phyloP scores from a whole-genome alignment of 2,113 vertebrate genomes.

The Mustela lutreola region DNA sequence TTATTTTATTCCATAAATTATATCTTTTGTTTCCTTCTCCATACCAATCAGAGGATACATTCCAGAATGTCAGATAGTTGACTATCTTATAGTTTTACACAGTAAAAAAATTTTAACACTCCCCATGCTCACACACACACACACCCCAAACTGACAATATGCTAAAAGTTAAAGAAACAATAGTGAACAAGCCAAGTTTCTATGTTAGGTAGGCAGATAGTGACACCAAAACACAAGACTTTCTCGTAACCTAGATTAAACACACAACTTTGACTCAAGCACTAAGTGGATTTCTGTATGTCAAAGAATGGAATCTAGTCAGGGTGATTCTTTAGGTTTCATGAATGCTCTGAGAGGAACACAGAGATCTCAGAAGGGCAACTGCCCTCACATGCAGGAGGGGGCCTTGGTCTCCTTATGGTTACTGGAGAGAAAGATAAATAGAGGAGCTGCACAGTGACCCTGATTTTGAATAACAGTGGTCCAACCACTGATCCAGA shows the following conservation, averaged over 20 bases:
- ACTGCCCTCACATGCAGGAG: not conserved
- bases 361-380: too few species aligned
- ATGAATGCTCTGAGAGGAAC: not conserved
- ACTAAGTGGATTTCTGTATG: not conserved
- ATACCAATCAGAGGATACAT: not conserved
- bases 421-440: not conserved
- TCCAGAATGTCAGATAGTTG: not conserved
- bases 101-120: not conserved
- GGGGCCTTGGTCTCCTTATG: not conserved
- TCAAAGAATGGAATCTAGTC: not conserved
- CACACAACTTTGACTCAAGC: not conserved
- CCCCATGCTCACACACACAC: not conserved
- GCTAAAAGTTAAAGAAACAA: not conserved
- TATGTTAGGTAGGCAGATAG: not conserved
- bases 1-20: not conserved
- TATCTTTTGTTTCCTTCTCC: not conserved
- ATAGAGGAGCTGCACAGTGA: not conserved
- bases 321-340: not conserved
- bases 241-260: not conserved
- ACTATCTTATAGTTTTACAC: not conserved
- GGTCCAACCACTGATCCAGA: not conserved
- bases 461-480: not conserved
- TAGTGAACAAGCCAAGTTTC: not conserved
- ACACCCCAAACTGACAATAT: not conserved
- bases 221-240: not conserved